Evolutionary conservation across 2,113 vertebrate species (phyloP), one percentile per base, ranked within the genome.

Genomic region (Patagioenas fasciata): DNA sequence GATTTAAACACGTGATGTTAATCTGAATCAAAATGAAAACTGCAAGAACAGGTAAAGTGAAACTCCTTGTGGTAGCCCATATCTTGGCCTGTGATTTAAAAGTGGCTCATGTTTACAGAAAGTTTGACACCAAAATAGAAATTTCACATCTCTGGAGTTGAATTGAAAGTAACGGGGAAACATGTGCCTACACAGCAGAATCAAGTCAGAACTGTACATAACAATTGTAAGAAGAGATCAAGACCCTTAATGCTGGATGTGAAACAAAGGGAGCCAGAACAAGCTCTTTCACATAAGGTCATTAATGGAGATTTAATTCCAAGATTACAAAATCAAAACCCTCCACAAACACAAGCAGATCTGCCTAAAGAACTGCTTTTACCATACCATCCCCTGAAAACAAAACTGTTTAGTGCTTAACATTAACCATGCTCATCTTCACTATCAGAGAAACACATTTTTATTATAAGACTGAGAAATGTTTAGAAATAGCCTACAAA

Each of bases 151-250:
- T 36, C 16, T 40, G 14, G 13, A 62, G 13, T 17, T 25, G 34
- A 78, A 57, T 19, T 16, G 42, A 61, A 62, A 77, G 15, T 29
- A 73, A 34, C 0, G 0, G 53, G 34, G 29, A 32, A 85, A 72
- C 31, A 36, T 21, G 15, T 10, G 51, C 6, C 11, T 42, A 42
- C 4, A 7, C 31, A 56, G 28, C 17, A 71, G n/a, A 75, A 60
- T 32, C 3, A 67, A 81, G 17, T 19, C 53, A 53, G 53, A 72
- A 72, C 13, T n/a, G 67, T 6, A 85, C 8, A 51, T 7, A 72
- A 12, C 1, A 3, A 48, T 4, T 50, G 3, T 42, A 38, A 56
- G 36, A 82, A 72, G 38, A 58, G 26, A 65, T 3, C 0, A 0
- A 56, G 11, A 25, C 2, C 38, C 28, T 17, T 24, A 47, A 21